Conservation (phyloP, 2,797 vertebrate genomes). For the Anniella stebbinsi region DNA sequence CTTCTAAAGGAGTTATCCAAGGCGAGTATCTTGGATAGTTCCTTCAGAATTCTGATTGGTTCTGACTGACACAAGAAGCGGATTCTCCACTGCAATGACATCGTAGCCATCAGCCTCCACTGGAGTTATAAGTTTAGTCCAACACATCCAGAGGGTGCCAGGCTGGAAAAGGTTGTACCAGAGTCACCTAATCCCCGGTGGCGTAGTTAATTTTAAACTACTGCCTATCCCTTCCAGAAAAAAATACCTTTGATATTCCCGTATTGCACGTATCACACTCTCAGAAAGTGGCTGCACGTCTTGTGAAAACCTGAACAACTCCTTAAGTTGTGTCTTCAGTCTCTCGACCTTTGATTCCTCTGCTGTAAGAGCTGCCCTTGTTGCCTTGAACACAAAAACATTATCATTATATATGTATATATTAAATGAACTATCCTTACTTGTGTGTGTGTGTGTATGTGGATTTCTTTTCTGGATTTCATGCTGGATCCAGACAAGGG, state of each 20-base stretch:
- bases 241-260: conserved; percentile 90
- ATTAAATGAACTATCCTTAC: background rate
- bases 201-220: background rate
- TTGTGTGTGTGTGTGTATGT: background rate
- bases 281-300: conserved; percentile 84
- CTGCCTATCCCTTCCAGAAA: background rate
- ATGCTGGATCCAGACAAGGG: background rate
- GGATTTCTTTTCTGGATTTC: background rate
- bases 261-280: conserved; percentile 85
- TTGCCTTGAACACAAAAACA: conserved; percentile 79
- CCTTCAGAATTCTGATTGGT: too few relatives aligned
- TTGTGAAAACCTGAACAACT: conserved; percentile 85
- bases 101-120: too few relatives aligned
- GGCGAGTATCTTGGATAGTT: too few relatives aligned
- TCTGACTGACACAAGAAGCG: too few relatives aligned
- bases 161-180: background rate
- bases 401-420: background rate
- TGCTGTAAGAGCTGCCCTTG: conserved; percentile 78
- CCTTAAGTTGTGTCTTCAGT: conserved; percentile 89
- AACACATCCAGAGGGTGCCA: too few relatives aligned
- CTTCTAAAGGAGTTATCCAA: too few relatives aligned
- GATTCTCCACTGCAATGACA: too few relatives aligned
- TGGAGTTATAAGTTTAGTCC: too few relatives aligned
- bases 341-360: conserved; percentile 86
- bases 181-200: background rate